Conservation (phyloP, 1,140 invertebrate species). For the Zophobas morio region DNA sequence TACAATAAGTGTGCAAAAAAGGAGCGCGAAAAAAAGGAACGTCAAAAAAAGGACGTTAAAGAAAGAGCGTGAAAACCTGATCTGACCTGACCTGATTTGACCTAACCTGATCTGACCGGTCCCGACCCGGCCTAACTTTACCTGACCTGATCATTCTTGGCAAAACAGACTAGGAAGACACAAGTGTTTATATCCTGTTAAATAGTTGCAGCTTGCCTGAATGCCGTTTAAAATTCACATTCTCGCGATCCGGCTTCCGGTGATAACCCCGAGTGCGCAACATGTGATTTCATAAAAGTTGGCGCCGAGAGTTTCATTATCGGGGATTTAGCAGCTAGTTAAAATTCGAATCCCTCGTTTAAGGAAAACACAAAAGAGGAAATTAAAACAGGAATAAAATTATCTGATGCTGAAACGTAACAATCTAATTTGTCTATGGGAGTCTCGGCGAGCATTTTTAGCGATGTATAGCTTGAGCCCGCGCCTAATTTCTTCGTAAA, state of each 20-base stretch:
- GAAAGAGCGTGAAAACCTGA: too few species aligned
- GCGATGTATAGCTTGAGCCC: constrained; percentile 31
- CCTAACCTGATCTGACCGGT: too few species aligned
- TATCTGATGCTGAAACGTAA: constrained; percentile 39
- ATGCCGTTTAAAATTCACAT: too few species aligned
- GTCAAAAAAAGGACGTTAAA: too few species aligned
- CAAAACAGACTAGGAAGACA: too few species aligned
- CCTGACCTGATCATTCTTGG: too few species aligned
- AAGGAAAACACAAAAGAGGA: constrained; percentile 32
- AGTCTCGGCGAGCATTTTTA: constrained; percentile 28
- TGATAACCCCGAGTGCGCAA: neutral
- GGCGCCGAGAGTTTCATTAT: constrained; percentile 3
- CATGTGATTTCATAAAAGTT: constrained; percentile 18
- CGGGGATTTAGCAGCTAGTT: constrained; percentile 4
- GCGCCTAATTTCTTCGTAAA: constrained; percentile 39
- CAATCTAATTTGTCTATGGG: constrained; percentile 41
- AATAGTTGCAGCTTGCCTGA: too few species aligned
- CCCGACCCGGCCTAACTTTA: too few species aligned
- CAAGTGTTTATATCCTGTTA: too few species aligned
- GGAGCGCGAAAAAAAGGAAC: too few species aligned
- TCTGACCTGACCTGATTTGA: too few species aligned
- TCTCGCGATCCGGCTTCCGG: neutral
- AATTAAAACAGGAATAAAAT: constrained; percentile 39
- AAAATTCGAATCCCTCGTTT: constrained; percentile 33
- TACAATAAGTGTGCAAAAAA: too few species aligned